Evolutionary conservation across 2,113 vertebrate genomes (phyloP).

Genomic region (Synodontis membranacea): DNA sequence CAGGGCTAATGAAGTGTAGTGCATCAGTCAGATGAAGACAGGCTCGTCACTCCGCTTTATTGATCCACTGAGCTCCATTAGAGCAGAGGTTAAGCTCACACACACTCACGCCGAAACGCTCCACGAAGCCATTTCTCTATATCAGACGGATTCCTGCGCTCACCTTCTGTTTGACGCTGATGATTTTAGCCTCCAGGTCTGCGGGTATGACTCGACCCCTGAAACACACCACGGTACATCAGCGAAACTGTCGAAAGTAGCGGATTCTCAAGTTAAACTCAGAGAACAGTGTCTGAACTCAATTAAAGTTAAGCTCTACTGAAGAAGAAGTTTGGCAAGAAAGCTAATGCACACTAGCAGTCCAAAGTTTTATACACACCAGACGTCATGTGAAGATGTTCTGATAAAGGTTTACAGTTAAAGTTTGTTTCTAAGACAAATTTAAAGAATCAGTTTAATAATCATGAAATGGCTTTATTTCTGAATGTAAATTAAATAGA

Average conservation of each 20-base stretch:
- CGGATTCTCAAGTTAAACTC: background rate
- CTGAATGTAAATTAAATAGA: too few relatives aligned
- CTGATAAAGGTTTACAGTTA: background rate
- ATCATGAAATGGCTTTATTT: too few relatives aligned
- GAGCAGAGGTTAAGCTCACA: background rate
- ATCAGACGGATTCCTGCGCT: background rate
- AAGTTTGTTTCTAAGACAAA: too few relatives aligned
- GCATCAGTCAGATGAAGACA: constrained; percentile 34
- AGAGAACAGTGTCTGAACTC: background rate
- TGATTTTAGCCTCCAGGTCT: constrained; percentile 94
- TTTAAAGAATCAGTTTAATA: too few relatives aligned
- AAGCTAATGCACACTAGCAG: background rate
- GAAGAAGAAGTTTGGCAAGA: background rate
- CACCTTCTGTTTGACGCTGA: constrained; percentile 95
- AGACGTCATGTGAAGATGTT: background rate
- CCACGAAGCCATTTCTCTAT: background rate
- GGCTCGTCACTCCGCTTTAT: background rate
- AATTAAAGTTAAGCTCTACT: background rate
- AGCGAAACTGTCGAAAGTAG: background rate
- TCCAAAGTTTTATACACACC: background rate
- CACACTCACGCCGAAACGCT: background rate
- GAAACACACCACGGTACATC: constrained; percentile 64
- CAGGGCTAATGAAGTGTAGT: background rate
- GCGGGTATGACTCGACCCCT: constrained; percentile 97
- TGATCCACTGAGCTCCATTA: constrained; percentile 24